Evolutionary conservation across 2,113 vertebrate genomes (phyloP), one percentile per base, ranked within the genome.

Genomic region (Todiramphus chloris): DNA sequence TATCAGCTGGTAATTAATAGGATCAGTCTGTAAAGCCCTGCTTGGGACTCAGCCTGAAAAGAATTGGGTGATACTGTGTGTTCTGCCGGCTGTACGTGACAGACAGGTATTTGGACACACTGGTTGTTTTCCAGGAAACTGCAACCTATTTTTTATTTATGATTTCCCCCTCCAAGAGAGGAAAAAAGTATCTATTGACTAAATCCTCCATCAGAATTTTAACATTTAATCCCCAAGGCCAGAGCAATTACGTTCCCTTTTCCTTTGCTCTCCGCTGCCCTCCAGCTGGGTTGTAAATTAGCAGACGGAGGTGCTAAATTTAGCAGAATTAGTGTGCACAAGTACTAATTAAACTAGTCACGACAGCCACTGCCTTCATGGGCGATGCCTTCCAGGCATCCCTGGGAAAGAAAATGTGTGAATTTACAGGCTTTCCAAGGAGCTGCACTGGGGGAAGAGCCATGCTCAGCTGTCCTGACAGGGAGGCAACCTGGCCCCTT

Each of bases 221-320:
- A 82, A 62, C 0, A 0, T 35, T 88, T 94, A 94, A 75, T 87
- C 37, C n/a, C 24, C 19, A 73, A 82, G 51, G 48, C 43, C 77
- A 46, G 62, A 84, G 46, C 50, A 76, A 88, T 87, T 81, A 83
- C 51, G 83, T 95, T 82, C 50, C 39, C 13, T 89, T 93, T 95
- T 41, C 46, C 39, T 80, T 79, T 72, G 19, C 90, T 88, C 70
- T 46, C 51, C 3, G 5, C 66, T 79, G 64, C n/a, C 62, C 50
- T 95, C 73, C 79, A 89, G 76, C 73, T 76, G 27, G 27, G 24
- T 64, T 64, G 66, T n/a, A 86, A 37, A 91, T 92, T 89, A 88
- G 73, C 63, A 70, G 74, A 70, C 73, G 35, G 10, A 73, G 62
- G 75, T 86, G 58, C 55, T 88, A 92, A 88, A 77, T 91, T 96